A percentile compares a stretch with the other conserved stretches of the same genome.
Conservation (phyloP, 2,888 invertebrate species). For the Eucriotettix oculatus region DNA sequence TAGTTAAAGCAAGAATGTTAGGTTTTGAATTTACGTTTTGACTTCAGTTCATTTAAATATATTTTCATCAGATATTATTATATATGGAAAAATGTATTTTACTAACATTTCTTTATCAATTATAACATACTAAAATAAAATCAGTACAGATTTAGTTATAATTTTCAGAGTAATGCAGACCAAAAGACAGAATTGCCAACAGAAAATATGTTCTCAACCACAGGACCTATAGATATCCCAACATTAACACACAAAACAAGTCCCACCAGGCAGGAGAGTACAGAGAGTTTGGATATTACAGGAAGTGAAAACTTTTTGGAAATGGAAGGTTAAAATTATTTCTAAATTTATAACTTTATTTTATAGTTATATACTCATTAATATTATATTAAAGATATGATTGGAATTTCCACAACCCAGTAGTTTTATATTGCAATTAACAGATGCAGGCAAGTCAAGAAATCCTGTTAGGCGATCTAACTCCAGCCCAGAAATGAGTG, state of each 20-base stretch:
- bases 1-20: too few relatives aligned
- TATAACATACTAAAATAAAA: too few relatives aligned
- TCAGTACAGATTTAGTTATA: neutral
- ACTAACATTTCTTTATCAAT: too few relatives aligned
- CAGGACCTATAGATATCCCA: slow-evolving; percentile 8
- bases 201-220: neutral
- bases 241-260: slow-evolving; percentile 2
- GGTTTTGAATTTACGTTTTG: too few relatives aligned
- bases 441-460: slow-evolving; percentile 33
- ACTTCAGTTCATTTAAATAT: too few relatives aligned
- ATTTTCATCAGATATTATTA: too few relatives aligned
- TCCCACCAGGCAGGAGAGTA: slow-evolving; percentile 35
- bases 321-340: neutral
- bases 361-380: too few relatives aligned
- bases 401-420: neutral
- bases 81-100: too few relatives aligned
- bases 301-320: neutral
- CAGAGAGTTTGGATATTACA: slow-evolving; percentile 32
- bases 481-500: slow-evolving; percentile 86
- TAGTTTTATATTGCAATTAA: neutral
- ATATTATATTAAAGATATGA: too few relatives aligned
- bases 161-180: neutral
- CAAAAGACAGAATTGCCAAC: neutral
- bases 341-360: too few relatives aligned
- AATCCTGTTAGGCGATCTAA: slow-evolving; percentile 78